Conservation (phyloP, 2,113 vertebrate species). For the Bujurquina vittata region DNA sequence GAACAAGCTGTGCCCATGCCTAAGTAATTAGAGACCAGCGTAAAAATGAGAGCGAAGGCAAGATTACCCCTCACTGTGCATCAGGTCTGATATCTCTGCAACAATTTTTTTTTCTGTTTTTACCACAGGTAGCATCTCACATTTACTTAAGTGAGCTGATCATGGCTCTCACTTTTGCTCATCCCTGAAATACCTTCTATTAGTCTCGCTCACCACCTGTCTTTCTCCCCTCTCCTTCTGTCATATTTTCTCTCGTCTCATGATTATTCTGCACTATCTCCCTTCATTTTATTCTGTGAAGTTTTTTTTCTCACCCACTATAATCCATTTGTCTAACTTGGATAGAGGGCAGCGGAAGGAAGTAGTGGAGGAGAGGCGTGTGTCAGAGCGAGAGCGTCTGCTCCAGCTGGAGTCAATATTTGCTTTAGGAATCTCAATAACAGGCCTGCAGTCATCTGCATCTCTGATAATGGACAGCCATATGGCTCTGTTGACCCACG, state of each 20-base stretch:
- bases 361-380: constrained; percentile 72
- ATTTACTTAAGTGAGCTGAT: constrained; percentile 73
- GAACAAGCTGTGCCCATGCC: constrained; percentile 76
- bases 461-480: constrained; percentile 85
- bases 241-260: constrained; percentile 23
- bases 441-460: constrained; percentile 85
- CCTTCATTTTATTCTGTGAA: constrained; percentile 55
- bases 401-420: constrained; percentile 87
- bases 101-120: constrained; percentile 47
- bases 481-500: constrained; percentile 87
- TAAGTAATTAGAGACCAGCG: constrained; percentile 72
- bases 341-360: constrained; percentile 71
- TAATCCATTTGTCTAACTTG: constrained; percentile 68
- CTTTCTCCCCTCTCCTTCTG: constrained; percentile 22
- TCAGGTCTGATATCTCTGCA: constrained; percentile 65
- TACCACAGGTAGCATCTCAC: constrained; percentile 47
- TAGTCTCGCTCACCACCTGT: constrained; percentile 23
- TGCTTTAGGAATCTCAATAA: constrained; percentile 87
- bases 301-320: constrained; percentile 41
- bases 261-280: constrained; percentile 33
- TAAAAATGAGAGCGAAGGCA: constrained; percentile 47
- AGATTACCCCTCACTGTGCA: constrained; percentile 56
- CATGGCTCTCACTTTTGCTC: constrained; percentile 55
- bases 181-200: constrained; percentile 60
- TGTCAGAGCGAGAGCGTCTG: constrained; percentile 71